These are phyloP conservation scores for Phymorhynchus buccinoides DNA, from an alignment of 1,140 invertebrate genomes.

Conservation along the genomic window DNA sequence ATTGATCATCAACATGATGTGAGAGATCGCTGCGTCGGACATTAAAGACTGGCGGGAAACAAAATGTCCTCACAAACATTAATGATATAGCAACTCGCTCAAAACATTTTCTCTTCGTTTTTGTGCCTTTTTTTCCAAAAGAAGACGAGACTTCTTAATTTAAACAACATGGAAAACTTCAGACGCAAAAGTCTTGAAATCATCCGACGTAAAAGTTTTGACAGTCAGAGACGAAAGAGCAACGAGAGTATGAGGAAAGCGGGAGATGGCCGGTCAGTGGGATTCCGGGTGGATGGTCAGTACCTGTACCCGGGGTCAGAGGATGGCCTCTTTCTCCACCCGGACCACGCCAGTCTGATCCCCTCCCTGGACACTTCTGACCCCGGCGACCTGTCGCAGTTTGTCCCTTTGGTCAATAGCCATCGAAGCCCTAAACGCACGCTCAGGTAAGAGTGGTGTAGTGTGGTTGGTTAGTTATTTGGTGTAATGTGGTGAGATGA, in stretches of 20 bases:
- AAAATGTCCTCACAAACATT: too few species aligned
- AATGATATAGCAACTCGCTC: too few species aligned
- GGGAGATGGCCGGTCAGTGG: not conserved
- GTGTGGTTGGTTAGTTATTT: not conserved
- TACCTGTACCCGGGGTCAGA: not conserved
- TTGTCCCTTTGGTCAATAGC: not conserved
- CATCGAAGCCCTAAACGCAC: not conserved
- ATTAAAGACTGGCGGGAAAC: too few species aligned
- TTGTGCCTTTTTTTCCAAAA: too few species aligned
- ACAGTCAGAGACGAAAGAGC: not conserved
- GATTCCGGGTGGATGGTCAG: not conserved
- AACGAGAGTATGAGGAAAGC: not conserved
- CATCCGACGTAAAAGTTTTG: not conserved
- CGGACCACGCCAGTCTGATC: not conserved
- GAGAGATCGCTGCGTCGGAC: too few species aligned
- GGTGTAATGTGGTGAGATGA: too few species aligned
- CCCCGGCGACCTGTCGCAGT: not conserved
- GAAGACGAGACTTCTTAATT: too few species aligned
- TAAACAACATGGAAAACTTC: not conserved
- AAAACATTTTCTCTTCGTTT: too few species aligned
- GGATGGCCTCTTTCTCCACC: not conserved
- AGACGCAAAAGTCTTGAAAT: constrained; percentile 3
- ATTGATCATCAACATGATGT: too few species aligned
- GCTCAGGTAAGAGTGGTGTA: not conserved
- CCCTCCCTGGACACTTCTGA: not conserved